Conservation (phyloP, 2,797 vertebrate species). For the Hemibagrus guttatus region DNA sequence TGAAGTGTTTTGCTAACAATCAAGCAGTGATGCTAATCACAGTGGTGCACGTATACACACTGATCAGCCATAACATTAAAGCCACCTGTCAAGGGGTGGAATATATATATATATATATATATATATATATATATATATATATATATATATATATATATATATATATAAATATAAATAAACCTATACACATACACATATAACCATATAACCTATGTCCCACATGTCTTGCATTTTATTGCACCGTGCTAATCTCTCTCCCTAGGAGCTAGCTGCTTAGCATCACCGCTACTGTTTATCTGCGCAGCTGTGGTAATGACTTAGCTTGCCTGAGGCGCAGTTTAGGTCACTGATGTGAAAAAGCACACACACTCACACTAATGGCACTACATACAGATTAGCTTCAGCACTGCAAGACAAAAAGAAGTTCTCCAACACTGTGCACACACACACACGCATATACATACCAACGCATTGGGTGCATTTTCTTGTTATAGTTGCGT, state of each 20-base stretch:
- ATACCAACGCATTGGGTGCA: neutral
- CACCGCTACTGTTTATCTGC: conserved; percentile 7
- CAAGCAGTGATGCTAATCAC: neutral
- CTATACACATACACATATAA: too few species aligned
- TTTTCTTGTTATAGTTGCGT: neutral
- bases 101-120: too few species aligned
- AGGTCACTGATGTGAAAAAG: conserved; percentile 18
- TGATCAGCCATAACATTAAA: too few species aligned
- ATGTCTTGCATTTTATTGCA: neutral
- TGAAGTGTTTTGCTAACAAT: neutral
- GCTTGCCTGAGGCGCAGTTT: conserved; percentile 20
- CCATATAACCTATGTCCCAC: neutral
- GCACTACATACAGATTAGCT: conserved; percentile 30
- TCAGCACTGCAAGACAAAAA: neutral
- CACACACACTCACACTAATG: neutral
- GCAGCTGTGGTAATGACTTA: conserved; percentile 30
- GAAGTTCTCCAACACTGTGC: neutral
- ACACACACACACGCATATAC: neutral
- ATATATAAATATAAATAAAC: too few species aligned
- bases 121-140: too few species aligned
- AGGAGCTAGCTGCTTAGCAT: conserved; percentile 17
- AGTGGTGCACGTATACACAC: neutral
- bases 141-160: too few species aligned
- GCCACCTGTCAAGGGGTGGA: too few species aligned
- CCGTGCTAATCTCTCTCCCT: conserved; percentile 10